phyloP scores from a whole-genome alignment of 2,113 vertebrate species.

The Anolis carolinensis region DNA sequence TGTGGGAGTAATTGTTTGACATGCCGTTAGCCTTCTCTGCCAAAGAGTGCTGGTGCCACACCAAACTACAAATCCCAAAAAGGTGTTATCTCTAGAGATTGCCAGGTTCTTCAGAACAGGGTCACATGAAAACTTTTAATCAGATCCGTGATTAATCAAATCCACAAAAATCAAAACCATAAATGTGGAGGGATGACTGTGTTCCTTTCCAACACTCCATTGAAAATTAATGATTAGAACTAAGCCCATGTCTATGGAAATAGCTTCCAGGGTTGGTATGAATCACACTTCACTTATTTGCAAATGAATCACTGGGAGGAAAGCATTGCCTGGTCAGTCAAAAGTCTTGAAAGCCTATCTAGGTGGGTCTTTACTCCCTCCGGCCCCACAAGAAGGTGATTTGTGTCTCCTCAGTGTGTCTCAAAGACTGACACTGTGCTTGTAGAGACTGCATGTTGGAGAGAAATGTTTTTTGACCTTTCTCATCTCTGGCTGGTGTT shows the following conservation, averaged over 20 bases:
- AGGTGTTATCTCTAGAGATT: too few species aligned
- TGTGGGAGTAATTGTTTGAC: too few species aligned
- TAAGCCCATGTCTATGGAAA: neutral
- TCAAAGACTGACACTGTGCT: neutral
- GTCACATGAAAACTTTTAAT: too few species aligned
- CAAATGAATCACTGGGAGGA: neutral
- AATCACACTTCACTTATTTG: neutral
- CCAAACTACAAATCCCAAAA: too few species aligned
- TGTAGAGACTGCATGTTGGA: constrained; percentile 19
- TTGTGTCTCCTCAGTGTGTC: neutral
- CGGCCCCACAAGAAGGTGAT: neutral
- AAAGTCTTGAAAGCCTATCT: fast-evolving
- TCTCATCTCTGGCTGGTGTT: constrained; percentile 62
- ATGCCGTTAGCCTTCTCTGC: too few species aligned
- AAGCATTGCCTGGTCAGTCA: neutral
- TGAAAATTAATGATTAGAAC: neutral
- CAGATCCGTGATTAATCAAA: too few species aligned
- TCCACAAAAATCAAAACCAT: too few species aligned
- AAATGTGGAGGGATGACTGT: too few species aligned
- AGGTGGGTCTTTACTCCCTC: neutral
- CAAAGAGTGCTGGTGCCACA: too few species aligned
- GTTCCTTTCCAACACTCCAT: too few species aligned
- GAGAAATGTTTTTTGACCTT: constrained; percentile 62
- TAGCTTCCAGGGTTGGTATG: neutral
- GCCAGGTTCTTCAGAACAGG: too few species aligned